Percentiles rank a stretch among this genome's conserved stretches.
Conservation (phyloP, 2,113 vertebrate species). For the Lepidothrix coronata region DNA sequence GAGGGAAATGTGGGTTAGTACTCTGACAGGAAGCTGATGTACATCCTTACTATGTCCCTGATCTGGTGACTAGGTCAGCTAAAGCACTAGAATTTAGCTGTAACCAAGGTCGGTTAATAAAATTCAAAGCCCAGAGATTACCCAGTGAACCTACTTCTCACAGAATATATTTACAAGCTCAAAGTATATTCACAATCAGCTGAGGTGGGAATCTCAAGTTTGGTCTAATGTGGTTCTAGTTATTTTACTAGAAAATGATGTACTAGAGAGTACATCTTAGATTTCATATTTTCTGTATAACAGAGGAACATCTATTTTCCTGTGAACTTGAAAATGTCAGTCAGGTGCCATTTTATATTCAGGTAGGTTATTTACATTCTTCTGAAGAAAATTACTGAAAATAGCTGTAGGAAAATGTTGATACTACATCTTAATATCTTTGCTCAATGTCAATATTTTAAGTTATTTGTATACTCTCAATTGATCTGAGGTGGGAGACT, state of each 20-base stretch:
- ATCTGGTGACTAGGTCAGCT: neutral
- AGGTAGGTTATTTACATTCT: neutral
- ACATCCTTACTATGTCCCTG: neutral
- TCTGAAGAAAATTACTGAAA: neutral
- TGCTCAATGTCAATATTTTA: neutral
- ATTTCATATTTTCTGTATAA: neutral
- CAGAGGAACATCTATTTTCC: neutral
- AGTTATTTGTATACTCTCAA: neutral
- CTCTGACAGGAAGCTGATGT: neutral
- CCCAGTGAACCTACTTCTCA: neutral
- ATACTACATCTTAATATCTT: neutral
- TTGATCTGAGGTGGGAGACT: neutral
- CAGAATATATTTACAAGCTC: neutral
- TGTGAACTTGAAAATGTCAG: neutral
- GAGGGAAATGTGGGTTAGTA: fast-evolving
- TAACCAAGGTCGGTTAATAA: neutral
- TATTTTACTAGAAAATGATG: neutral
- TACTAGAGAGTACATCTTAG: neutral
- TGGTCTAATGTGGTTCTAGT: neutral
- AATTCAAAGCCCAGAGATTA: neutral
- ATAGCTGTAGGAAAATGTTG: neutral
- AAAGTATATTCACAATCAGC: neutral
- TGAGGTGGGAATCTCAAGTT: neutral
- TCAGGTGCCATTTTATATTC: neutral
- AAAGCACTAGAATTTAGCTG: neutral